phyloP scores from a whole-genome alignment of 2,113 vertebrate species.

The Triplophysa rosa region DNA sequence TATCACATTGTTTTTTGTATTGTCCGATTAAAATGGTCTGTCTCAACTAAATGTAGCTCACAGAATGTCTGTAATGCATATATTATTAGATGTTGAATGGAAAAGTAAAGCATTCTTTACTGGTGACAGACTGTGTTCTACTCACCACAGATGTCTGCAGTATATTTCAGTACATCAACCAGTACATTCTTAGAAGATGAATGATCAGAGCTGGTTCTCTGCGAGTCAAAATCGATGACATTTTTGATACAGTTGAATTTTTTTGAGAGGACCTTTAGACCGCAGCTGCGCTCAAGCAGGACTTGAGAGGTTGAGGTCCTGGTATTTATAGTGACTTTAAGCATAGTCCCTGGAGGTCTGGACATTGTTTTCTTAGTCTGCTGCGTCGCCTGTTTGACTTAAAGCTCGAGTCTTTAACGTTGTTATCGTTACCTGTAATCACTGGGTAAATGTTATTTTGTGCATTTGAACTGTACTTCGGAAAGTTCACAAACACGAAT shows the following conservation, averaged over 20 bases:
- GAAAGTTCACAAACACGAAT: conserved; percentile 1
- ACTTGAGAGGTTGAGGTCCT: conserved; percentile 37
- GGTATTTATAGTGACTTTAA: conserved; percentile 54
- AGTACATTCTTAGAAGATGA: conserved; percentile 5
- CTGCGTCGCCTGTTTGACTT: conserved; percentile 55
- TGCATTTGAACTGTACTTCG: conserved; percentile 31
- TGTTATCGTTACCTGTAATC: conserved; percentile 68
- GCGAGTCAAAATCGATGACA: conserved; percentile 2
- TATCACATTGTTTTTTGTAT: no score
- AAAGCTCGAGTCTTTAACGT: conserved; percentile 49
- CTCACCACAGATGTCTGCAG: background rate
- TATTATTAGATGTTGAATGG: background rate
- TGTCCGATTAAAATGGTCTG: no score
- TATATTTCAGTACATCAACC: conserved; percentile 10
- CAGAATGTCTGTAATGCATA: background rate
- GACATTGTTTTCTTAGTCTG: conserved; percentile 57
- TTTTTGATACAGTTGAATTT: background rate
- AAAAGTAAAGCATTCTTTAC: conserved; percentile 14
- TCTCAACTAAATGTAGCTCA: background rate
- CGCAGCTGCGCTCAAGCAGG: conserved; percentile 27
- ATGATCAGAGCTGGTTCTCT: conserved; percentile 4
- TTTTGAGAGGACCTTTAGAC: conserved; percentile 24
- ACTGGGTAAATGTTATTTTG: conserved; percentile 63
- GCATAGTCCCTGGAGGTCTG: conserved; percentile 61
- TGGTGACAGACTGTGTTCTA: conserved; percentile 7